Base-by-base conservation (phyloP, 1,140 invertebrate genomes). In the Magallana ariakensis region DNA sequence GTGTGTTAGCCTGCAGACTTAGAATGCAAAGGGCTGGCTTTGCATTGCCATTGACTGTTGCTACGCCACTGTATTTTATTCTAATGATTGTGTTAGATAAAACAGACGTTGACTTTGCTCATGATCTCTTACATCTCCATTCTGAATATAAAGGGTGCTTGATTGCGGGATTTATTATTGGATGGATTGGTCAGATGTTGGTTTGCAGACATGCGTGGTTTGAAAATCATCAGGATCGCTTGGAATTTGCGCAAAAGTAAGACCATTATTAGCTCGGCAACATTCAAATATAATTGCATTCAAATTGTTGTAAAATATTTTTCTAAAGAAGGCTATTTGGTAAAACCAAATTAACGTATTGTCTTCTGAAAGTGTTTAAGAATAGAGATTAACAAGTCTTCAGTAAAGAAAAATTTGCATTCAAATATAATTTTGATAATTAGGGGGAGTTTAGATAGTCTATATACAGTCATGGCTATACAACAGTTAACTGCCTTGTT, bases 21-120 rank as follows among this genome's bases (percentile, higher is more conserved):
- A 80, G 88, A 19, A 90, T 93, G 83, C 91, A 93, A 85, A 82
- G 85, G 13, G 33, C 90, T n/a, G 85, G 89, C 11, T 93, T 91
- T 85, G 84, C 91, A 26, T 80, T 92, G 0, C 90, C 92, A 19
- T 80, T 93, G 9, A 33, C 84, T 11, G 19, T 91, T 16, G 85
- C 89, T 11, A 85, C 91, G 1, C 89, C 92, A 5, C 66, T 92
- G 0, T 88, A 88, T 75, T 60, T 88, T 16, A 83, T 88, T 26
- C 84, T 89, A 19, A 60, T 87, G 1, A 54, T 91, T 22, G 57
- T 87, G 11, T 66, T 62, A n/a, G 16, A 84, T 4, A 19, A 62
- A 13, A 66, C 87, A 8, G 57, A 57, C 19, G 19, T n/a, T n/a
- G 58, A 62, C 16, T 62, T 62, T 19, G 46, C 84, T 33, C 83